Evolutionary conservation across 2,888 invertebrate species (phyloP), one percentile per base, ranked within the genome.

Genomic region (Pasiphila rectangulata): DNA sequence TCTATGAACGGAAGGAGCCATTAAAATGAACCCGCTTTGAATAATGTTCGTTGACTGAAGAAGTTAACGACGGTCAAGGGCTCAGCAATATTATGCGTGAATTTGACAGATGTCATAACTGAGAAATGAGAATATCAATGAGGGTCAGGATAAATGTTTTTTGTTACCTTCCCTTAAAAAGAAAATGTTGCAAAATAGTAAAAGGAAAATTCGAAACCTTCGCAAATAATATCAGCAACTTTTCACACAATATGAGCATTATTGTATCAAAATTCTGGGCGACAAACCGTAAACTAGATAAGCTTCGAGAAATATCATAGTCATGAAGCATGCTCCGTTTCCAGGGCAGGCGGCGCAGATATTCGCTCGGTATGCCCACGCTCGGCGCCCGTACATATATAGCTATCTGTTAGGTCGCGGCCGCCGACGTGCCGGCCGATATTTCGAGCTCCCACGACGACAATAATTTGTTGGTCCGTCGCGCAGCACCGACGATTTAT

Each of bases 401-500:
- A 75, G 7, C 27, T 75, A 69, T 75, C 73, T 73, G 67, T 69
- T 67, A 65, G 72, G 67, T 71, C 66, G 63, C 60, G 62, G 61
- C 67, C 63, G 68, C 64, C 66, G 67, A 69, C 73, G 69, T 67
- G 70, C 69, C 69, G 67, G 64, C 75, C 79, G 76, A 80, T 82
- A 81, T 81, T 80, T 80, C 80, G 72, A 78, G 72, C 71, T 83
- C 82, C 83, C 83, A 67, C 73, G 79, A 75, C 80, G 81, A 79
- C 81, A 75, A 83, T 84, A 85, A 84, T 84, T 84, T 83, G 83
- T 83, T 81, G 75, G 80, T 78, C 76, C 80, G 77, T 79, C 79
- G 77, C 73, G 67, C 70, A 79, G 75, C 73, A 71, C 73, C 65
- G 55, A 41, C 76, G 65, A 79, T 81, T 78, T 79, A 81, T 80